These are phyloP conservation scores for Mormyrops attenuatus DNA, from an alignment of 2,797 vertebrate species.

Conservation along the genomic window DNA sequence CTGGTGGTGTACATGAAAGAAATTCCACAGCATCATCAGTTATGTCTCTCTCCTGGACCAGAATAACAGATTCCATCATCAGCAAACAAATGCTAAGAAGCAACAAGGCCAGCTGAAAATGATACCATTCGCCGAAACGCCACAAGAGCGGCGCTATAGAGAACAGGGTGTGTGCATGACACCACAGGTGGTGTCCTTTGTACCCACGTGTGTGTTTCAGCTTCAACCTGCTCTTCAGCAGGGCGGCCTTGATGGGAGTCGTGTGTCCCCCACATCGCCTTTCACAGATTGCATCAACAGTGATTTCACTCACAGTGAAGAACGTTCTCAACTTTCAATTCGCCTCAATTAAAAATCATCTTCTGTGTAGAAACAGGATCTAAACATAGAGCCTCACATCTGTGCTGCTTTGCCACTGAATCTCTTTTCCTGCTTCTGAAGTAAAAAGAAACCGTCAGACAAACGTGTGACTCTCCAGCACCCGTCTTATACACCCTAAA, in stretches of 20 bases:
- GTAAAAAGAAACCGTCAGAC: background rate
- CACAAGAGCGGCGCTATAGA: background rate
- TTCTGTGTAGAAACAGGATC: constrained; percentile 18
- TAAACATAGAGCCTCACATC: background rate
- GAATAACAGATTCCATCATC: background rate
- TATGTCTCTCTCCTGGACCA: background rate
- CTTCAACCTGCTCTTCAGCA: constrained; percentile 24
- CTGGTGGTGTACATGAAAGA: background rate
- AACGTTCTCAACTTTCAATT: constrained; percentile 29
- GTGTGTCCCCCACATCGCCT: constrained; percentile 24
- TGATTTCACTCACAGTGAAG: constrained; percentile 19
- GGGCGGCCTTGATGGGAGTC: constrained; percentile 37
- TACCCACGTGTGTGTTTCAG: background rate
- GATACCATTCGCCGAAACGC: background rate
- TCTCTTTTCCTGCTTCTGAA: background rate
- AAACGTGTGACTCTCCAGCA: background rate
- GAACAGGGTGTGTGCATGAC: background rate
- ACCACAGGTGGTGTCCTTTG: background rate
- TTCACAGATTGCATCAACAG: constrained; percentile 31
- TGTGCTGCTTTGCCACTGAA: background rate
- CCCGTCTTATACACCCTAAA: background rate
- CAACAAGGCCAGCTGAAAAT: background rate
- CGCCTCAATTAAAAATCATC: constrained; percentile 45
- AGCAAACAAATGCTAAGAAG: background rate
- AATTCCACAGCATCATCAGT: background rate